phyloP scores from a whole-genome alignment of 1,140 invertebrate species.

The Heliothis virescens region DNA sequence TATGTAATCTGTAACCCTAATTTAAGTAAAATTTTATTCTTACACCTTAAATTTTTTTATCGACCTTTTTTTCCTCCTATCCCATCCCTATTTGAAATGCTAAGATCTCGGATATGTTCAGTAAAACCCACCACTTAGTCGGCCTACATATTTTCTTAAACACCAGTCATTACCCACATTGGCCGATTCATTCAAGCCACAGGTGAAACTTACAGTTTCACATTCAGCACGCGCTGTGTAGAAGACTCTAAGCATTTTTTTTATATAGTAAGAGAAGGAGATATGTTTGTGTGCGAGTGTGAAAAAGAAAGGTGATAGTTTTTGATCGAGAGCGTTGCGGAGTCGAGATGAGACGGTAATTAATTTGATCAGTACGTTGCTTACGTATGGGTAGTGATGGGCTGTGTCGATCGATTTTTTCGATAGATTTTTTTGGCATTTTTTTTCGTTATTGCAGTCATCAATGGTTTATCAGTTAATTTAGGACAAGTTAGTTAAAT shows the following conservation, averaged over 20 bases:
- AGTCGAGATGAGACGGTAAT: constrained; percentile 81
- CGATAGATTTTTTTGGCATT: not conserved
- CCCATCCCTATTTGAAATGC: not conserved
- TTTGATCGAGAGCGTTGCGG: constrained; percentile 68
- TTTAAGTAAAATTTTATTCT: constrained; percentile 37
- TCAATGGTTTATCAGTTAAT: not conserved
- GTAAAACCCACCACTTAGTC: constrained; percentile 11
- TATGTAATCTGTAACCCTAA: not conserved
- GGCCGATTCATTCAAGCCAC: constrained; percentile 67
- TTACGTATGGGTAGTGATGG: constrained; percentile 65
- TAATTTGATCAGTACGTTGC: constrained; percentile 82
- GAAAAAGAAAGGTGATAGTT: constrained; percentile 66
- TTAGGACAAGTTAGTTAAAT: not conserved
- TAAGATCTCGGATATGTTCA: not conserved
- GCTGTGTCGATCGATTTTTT: constrained; percentile 48
- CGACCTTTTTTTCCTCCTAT: not conserved
- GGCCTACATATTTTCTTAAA: constrained; percentile 42
- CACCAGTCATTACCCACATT: constrained; percentile 32
- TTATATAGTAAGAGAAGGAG: constrained; percentile 62
- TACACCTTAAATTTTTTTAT: not conserved
- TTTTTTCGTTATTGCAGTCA: not conserved
- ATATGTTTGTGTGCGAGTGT: constrained; percentile 52
- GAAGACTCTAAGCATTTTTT: constrained; percentile 66
- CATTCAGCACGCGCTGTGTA: constrained; percentile 79
- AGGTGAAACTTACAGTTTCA: constrained; percentile 75